Percentiles rank a stretch among this genome's conserved stretches.
Conservation (phyloP, 2,113 vertebrate genomes). For the Mus pahari region DNA sequence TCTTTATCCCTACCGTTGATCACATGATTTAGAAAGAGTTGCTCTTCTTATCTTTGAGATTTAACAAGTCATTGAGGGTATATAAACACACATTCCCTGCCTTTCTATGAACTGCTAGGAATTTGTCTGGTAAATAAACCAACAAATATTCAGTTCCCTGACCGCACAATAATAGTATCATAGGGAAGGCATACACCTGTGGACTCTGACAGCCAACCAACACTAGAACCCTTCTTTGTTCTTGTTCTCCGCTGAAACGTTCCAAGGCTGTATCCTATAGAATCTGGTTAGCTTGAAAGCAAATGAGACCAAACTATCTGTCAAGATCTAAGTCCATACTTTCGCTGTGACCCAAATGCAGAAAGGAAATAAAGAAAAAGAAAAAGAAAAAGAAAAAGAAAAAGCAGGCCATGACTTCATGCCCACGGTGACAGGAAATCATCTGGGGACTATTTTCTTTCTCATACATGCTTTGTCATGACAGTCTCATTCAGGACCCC, state of each 20-base stretch:
- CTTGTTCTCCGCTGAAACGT: not conserved
- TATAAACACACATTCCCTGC: not conserved
- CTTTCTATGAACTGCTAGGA: not conserved
- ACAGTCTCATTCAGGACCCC: conserved; percentile 68
- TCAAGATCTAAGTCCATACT: not conserved
- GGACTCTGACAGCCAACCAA: not conserved
- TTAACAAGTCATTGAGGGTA: not conserved
- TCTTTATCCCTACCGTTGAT: not conserved
- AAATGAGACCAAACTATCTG: not conserved
- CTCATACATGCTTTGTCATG: conserved; percentile 49
- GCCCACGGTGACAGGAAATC: not conserved
- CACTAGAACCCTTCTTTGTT: not conserved
- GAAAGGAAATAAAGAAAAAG: not conserved
- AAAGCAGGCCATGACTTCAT: not conserved
- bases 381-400: too few relatives aligned
- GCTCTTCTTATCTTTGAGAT: not conserved
- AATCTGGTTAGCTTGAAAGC: not conserved
- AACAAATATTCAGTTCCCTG: not conserved
- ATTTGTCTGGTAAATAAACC: not conserved
- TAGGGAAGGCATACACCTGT: not conserved
- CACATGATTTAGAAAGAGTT: not conserved
- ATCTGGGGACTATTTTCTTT: conserved; percentile 47
- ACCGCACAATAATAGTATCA: not conserved
- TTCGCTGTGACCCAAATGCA: not conserved
- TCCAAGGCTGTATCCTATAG: not conserved